Conservation (phyloP, 2,113 vertebrate species). For the Echinops telfairi region DNA sequence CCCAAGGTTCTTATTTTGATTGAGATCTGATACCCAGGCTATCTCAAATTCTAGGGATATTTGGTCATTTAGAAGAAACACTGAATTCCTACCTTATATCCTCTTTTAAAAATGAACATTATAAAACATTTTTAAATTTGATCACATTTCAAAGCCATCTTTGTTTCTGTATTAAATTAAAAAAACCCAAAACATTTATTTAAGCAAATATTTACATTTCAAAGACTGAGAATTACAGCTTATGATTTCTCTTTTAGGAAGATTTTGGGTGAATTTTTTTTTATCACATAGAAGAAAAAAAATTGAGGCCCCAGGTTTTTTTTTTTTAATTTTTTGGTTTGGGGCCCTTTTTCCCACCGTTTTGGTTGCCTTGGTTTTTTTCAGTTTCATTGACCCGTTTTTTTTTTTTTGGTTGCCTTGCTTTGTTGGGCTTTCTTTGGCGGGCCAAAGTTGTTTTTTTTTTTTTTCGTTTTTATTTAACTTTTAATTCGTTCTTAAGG, state of each 20-base stretch:
- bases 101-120: neutral
- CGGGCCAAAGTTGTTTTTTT: too few species aligned
- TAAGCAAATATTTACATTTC: neutral
- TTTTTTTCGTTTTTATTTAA: too few species aligned
- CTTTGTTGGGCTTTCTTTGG: too few species aligned
- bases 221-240: slow-evolving; percentile 5
- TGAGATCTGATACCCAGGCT: neutral
- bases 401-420: too few species aligned
- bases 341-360: slow-evolving; percentile 6
- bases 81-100: neutral
- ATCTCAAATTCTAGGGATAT: neutral
- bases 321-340: too few species aligned
- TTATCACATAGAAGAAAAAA: neutral
- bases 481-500: too few species aligned
- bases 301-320: neutral
- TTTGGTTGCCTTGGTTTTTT: neutral
- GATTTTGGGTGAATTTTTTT: neutral
- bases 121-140: neutral
- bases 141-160: neutral
- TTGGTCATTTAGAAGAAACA: neutral
- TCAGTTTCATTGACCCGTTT: neutral
- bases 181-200: too few species aligned
- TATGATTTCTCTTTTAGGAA: neutral
- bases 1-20: neutral
- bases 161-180: neutral